Conservation (phyloP, 2,888 invertebrate species). For the Sympetrum striolatum region DNA sequence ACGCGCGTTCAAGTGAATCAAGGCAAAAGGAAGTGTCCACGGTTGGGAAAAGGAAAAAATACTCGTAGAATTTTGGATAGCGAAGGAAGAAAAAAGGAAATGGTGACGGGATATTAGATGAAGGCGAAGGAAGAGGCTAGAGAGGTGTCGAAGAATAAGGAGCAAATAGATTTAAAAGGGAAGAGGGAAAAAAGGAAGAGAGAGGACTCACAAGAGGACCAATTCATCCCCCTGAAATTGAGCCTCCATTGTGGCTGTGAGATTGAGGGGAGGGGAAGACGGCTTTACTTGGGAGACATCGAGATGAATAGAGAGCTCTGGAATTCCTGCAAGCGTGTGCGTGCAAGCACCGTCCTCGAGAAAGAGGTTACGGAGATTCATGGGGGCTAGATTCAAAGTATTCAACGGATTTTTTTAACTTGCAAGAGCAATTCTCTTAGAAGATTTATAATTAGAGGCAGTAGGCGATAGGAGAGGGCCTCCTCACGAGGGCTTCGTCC, state of each 20-base stretch:
- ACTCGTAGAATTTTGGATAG: not conserved
- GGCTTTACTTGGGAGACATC: not conserved
- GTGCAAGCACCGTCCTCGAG: not conserved
- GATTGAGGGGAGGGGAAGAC: not conserved
- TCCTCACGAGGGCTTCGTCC: too few relatives aligned
- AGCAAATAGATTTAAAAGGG: not conserved
- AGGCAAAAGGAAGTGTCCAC: not conserved
- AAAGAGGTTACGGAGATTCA: too few relatives aligned
- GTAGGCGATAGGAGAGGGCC: too few relatives aligned
- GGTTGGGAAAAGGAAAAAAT: not conserved
- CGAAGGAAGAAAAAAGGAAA: not conserved
- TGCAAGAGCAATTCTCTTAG: too few relatives aligned
- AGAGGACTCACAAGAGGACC: constrained; percentile 31
- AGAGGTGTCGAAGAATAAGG: not conserved
- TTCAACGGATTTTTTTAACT: too few relatives aligned
- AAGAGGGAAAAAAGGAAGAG: not conserved
- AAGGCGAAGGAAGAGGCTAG: not conserved
- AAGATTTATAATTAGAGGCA: too few relatives aligned
- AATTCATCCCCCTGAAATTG: constrained; percentile 41
- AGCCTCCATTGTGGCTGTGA: constrained; percentile 19
- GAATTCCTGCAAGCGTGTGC: not conserved
- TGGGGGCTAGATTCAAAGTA: too few relatives aligned
- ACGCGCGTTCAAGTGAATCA: not conserved
- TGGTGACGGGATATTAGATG: not conserved
- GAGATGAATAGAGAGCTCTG: not conserved